Base-by-base conservation (phyloP, 1,140 invertebrate species). In the Drepana arcuata region DNA sequence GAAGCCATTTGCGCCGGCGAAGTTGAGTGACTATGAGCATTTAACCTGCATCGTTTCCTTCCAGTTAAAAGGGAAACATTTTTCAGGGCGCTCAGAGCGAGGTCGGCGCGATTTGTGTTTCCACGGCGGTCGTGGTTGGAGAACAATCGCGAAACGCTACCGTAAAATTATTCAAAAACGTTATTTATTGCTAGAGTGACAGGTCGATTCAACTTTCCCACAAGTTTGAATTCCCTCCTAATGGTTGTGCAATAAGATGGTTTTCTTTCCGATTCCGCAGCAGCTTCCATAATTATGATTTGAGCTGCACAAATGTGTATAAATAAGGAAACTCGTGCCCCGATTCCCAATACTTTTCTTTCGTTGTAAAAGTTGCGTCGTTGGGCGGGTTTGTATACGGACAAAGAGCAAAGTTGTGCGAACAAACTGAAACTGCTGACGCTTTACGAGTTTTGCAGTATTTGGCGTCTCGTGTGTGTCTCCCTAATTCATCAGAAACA, bases 31-130 rank as follows among this genome's bases (percentile, higher is more conserved):
- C 45, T 42, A 43, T 43, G 43, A 44, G 38, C 42, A 48, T 60
- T 57, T 56, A 57, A 50, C 48, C 51, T 41, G 49, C 40, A 21
- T 28, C 37, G 38, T 52, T 44, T 47, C 42, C 45, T 40, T 30
- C 46, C 28, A 40, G 39, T 66, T 53, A 57, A 62, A 58, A 55
- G 53, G 40, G 51, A 53, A 41, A 48, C 43, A 66, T 58, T 64
- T 68, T 62, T 68, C 50, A 63, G 36, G 21, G 28, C 28, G 42
- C 26, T 27, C 34, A 41, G 31, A 16, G 27, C 27, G 39, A 44
- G 36, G 36, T 37, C 32, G 23, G 25, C 34, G 55, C 54, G 62
- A 66, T 68, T 66, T 66, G 59, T 64, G 52, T 53, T 43, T 26
- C 47, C 51, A 55, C 54, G 48, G 44, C 34, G 37, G 36, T 41